Percentiles rank a stretch among this genome's conserved stretches.
These are phyloP conservation scores for Macrocentrus cingulum DNA, from an alignment of 1,140 invertebrate species.

Conservation along the genomic window DNA sequence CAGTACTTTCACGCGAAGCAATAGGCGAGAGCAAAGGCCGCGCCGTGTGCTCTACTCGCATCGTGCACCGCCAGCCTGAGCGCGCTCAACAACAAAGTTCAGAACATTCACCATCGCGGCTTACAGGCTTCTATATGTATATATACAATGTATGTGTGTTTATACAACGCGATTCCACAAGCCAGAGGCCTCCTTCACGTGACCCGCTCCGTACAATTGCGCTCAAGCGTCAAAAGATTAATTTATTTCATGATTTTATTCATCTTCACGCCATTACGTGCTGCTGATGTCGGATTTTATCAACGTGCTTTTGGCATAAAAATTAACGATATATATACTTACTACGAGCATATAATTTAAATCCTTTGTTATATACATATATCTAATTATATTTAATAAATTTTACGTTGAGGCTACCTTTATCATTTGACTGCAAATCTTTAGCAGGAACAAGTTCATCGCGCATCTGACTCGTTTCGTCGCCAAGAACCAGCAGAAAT, in stretches of 20 bases:
- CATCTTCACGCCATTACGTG: too few relatives aligned
- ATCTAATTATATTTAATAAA: background rate
- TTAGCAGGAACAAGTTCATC: constrained; percentile 27
- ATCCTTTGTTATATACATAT: background rate
- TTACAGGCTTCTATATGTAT: constrained; percentile 3
- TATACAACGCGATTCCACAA: constrained; percentile 7
- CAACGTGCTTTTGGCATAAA: too few relatives aligned
- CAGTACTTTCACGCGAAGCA: constrained; percentile 30
- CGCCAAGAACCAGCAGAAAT: constrained; percentile 25
- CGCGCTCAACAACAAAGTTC: constrained; percentile 41
- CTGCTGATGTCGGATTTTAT: too few relatives aligned
- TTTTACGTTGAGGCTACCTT: too few relatives aligned
- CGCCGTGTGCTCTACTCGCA: constrained; percentile 10
- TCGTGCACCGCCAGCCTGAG: constrained; percentile 6
- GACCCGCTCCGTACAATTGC: background rate
- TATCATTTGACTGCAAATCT: constrained; percentile 31
- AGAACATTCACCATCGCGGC: constrained; percentile 40
- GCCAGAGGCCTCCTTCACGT: constrained; percentile 16
- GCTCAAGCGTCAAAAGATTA: too few relatives aligned
- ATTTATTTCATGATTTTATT: too few relatives aligned
- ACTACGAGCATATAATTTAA: background rate
- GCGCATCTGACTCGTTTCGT: constrained; percentile 33
- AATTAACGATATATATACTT: too few relatives aligned
- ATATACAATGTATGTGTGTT: background rate
- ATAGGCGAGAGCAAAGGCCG: constrained; percentile 32